phyloP scores from a whole-genome alignment of 2,888 invertebrate genomes.

The Eucera pruinosa region DNA sequence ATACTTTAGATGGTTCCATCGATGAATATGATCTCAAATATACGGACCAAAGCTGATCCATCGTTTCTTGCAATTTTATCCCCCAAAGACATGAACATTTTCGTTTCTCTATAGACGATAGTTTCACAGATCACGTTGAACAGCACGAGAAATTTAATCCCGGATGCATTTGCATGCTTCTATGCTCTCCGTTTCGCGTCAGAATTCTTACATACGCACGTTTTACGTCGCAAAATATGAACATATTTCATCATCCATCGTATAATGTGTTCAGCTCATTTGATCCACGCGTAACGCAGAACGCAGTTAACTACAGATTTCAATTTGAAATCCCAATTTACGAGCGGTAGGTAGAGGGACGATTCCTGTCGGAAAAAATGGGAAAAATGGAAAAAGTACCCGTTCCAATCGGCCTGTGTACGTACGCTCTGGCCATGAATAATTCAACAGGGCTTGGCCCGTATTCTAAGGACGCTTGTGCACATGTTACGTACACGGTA shows the following conservation, averaged over 20 bases:
- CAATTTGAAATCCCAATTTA: slow-evolving; percentile 51
- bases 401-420: slow-evolving; percentile 38
- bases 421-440: slow-evolving; percentile 57
- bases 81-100: neutral
- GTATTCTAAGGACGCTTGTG: slow-evolving; percentile 62
- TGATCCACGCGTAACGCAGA: slow-evolving; percentile 20
- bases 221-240: slow-evolving; percentile 1
- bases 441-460: slow-evolving; percentile 61
- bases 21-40: slow-evolving; percentile 30
- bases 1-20: slow-evolving; percentile 1
- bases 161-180: neutral
- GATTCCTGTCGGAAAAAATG: slow-evolving; percentile 3
- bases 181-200: neutral
- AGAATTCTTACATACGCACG: too few relatives aligned
- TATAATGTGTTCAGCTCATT: slow-evolving; percentile 23
- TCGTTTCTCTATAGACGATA: neutral
- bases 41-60: slow-evolving; percentile 7
- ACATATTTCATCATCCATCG: neutral
- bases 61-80: slow-evolving; percentile 2
- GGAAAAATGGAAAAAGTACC: slow-evolving; percentile 40
- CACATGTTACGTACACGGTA: slow-evolving; percentile 49
- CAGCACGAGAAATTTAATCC: neutral
- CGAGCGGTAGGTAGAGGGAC: slow-evolving; percentile 11
- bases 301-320: slow-evolving; percentile 33
- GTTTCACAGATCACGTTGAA: neutral